Conservation (phyloP, 2,797 vertebrate species). For the Kryptolebias ocellatus region DNA sequence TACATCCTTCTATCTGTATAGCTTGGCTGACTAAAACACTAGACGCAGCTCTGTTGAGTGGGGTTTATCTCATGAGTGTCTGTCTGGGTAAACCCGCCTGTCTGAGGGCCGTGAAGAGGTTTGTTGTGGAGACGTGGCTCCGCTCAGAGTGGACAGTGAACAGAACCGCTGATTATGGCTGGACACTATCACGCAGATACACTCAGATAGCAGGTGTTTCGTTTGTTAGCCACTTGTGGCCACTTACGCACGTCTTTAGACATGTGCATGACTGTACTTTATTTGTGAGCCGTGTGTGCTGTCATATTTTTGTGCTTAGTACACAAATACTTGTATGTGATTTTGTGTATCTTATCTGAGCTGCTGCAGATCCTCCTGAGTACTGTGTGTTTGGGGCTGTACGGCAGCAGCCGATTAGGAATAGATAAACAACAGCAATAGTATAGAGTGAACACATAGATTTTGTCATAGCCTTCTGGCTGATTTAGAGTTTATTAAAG, state of each 20-base stretch:
- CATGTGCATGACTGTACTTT: background rate
- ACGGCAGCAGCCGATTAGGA: constrained; percentile 49
- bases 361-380: constrained; percentile 33
- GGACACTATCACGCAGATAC: constrained; percentile 38
- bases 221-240: constrained; percentile 34
- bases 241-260: background rate
- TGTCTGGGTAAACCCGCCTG: background rate
- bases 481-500: constrained; percentile 13
- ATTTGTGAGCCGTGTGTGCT: background rate
- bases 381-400: constrained; percentile 41
- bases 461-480: constrained; percentile 1
- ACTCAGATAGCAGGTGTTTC: constrained; percentile 35
- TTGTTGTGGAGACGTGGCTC: constrained; percentile 67
- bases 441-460: constrained; percentile 9
- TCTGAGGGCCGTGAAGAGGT: constrained; percentile 16
- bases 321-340: constrained; percentile 18
- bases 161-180: constrained; percentile 61
- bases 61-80: background rate
- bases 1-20: background rate
- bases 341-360: constrained; percentile 54
- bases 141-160: constrained; percentile 49
- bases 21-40: constrained; percentile 2
- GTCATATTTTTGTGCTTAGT: background rate
- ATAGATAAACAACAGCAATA: constrained; percentile 43
- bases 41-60: background rate